Evolutionary conservation across 1,140 invertebrate species (phyloP).

Genomic region (Drosophila ogumai): DNA sequence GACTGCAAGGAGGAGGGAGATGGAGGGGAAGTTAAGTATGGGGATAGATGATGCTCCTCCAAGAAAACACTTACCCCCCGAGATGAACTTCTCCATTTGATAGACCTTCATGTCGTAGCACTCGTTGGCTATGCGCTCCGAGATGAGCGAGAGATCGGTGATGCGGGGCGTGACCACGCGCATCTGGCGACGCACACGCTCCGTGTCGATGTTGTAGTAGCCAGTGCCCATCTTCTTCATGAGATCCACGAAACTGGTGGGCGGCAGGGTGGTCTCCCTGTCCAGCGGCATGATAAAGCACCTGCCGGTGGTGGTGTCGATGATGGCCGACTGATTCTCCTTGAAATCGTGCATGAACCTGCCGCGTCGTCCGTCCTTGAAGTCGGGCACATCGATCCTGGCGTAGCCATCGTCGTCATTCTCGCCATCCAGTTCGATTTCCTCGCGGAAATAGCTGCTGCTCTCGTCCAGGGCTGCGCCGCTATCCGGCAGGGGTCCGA

Average conservation of each 20-base stretch:
- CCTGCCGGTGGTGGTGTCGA: constrained; percentile 90
- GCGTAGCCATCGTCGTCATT: constrained; percentile 89
- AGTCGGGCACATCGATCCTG: constrained; percentile 92
- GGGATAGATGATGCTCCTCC: too few species aligned
- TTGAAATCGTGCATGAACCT: constrained; percentile 96
- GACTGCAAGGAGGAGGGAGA: constrained; percentile 87
- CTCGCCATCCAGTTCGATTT: constrained; percentile 90
- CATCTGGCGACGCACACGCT: constrained; percentile 91
- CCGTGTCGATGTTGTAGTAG: constrained; percentile 93
- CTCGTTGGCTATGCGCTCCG: constrained; percentile 89
- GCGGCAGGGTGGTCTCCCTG: constrained; percentile 90
- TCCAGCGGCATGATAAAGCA: constrained; percentile 97
- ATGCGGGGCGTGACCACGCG: constrained; percentile 90
- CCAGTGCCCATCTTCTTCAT: constrained; percentile 92
- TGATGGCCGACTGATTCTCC: constrained; percentile 91
- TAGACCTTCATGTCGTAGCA: constrained; percentile 91
- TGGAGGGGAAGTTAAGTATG: not conserved
- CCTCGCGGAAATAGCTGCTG: constrained; percentile 89
- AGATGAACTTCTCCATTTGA: constrained; percentile 88
- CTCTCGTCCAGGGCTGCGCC: constrained; percentile 45
- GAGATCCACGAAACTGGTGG: constrained; percentile 91
- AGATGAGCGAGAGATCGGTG: constrained; percentile 88
- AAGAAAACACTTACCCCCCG: constrained; percentile 85
- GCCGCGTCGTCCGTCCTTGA: constrained; percentile 90
- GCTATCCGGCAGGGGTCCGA: constrained; percentile 20